A percentile compares a stretch with the other conserved stretches of the same genome.
These are phyloP conservation scores for Caenorhabditis panamensis DNA, from an alignment of 2,888 invertebrate genomes.

Conservation along the genomic window DNA sequence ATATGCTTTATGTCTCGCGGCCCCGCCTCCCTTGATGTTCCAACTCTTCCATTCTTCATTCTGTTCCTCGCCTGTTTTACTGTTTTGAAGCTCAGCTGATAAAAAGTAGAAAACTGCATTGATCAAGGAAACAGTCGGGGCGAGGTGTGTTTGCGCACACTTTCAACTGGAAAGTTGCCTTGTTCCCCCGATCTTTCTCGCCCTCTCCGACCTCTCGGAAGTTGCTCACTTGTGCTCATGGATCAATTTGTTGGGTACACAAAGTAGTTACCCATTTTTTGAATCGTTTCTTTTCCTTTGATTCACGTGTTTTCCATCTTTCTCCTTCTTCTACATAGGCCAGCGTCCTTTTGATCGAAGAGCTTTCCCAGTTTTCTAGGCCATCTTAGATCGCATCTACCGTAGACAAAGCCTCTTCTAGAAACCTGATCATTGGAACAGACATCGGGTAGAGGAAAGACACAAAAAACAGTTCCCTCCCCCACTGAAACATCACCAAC, in stretches of 20 bases:
- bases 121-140: slow-evolving; percentile 1
- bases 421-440: too few relatives aligned
- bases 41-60: not conserved
- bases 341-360: too few relatives aligned
- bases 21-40: not conserved
- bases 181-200: slow-evolving; percentile 11
- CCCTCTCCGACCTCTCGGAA: slow-evolving; percentile 6
- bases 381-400: too few relatives aligned
- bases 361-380: too few relatives aligned
- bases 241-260: slow-evolving; percentile 28
- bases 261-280: not conserved
- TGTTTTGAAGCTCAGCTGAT: not conserved
- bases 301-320: too few relatives aligned
- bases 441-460: too few relatives aligned
- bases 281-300: not conserved
- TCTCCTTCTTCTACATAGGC: too few relatives aligned
- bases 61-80: not conserved
- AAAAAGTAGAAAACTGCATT: slow-evolving; percentile 4
- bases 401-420: too few relatives aligned
- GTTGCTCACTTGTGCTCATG: slow-evolving; percentile 35
- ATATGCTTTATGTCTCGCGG: not conserved
- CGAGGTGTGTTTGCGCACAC: slow-evolving; percentile 5
- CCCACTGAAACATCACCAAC: too few relatives aligned
- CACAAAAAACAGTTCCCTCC: too few relatives aligned
- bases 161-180: slow-evolving; percentile 39